phyloP scores from a whole-genome alignment of 2,888 invertebrate genomes.

The Clostera curtula region DNA sequence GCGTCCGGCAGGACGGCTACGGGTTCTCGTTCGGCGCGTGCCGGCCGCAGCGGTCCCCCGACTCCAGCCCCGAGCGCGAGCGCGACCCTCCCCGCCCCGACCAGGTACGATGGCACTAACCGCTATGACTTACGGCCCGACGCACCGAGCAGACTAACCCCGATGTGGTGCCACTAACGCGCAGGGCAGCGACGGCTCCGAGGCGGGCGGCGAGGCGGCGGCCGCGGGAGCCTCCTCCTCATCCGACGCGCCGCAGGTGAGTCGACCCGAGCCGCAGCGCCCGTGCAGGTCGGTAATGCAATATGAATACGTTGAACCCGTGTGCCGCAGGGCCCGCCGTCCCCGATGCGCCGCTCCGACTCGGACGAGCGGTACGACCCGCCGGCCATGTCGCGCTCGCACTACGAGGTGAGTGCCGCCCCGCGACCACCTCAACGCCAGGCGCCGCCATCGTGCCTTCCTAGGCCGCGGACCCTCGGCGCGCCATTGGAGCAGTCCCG shows the following conservation, averaged over 20 bases:
- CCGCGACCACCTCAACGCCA: neutral
- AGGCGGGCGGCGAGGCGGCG: conserved; percentile 30
- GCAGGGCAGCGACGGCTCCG: conserved; percentile 59
- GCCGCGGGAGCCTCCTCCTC: too few relatives aligned
- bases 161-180: conserved; percentile 6
- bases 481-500: too few relatives aligned
- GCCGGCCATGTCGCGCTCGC: conserved; percentile 56
- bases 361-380: conserved; percentile 51
- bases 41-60: conserved; percentile 46
- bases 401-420: conserved; percentile 47
- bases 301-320: neutral
- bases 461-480: too few relatives aligned
- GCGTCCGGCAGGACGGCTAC: conserved; percentile 47
- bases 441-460: too few relatives aligned
- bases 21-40: conserved; percentile 43
- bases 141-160: conserved; percentile 3
- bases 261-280: conserved; percentile 18
- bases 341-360: conserved; percentile 33
- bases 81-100: conserved; percentile 22
- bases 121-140: neutral
- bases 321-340: conserved; percentile 25
- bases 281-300: neutral
- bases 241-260: too few relatives aligned
- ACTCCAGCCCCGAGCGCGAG: conserved; percentile 59
- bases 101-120: conserved; percentile 19